Base-by-base conservation (phyloP, 2,888 invertebrate species). In the Lutraria lutraria region DNA sequence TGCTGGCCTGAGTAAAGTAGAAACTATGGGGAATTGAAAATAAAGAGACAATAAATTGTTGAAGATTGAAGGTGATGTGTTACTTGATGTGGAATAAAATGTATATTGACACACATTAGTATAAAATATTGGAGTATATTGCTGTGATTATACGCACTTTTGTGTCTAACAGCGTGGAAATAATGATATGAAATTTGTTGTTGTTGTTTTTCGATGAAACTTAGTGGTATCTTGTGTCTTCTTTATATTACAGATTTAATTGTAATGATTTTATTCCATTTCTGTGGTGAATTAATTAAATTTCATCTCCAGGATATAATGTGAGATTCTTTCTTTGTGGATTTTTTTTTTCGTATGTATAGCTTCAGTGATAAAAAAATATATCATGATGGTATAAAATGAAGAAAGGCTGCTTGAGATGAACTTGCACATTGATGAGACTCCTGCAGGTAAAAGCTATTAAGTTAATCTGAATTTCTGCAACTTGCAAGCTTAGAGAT, bases 341-440 rank as follows among this genome's bases (percentile, higher is more conserved):
- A 68, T 68, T 21, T 15, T 60, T 21, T 2, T 60, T 43, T 60
- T 21, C 60, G n/a, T 60, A 60, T 8, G 8, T 21, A 60, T 21
- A 60, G n/a, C n/a, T 25, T 25, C 63, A 25, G 63, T 68, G 63
- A 68, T 3, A 68, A 68, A n/a, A n/a, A n/a, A n/a, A 68, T 25
- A 6, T 43, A 43, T 52, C 52, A 52, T 53, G 81, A 16, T n/a
- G 79, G 43, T 81, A 52, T 81, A 52, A 81, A 81, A 54, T 81
- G 54, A 81, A 52, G 76, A 76, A 0, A 25, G 16, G 15, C 34
- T 76, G 76, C 19, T 79, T 80, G 84, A 84, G 89, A 93, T 93
- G 94, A 93, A 93, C 88, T 88, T 93, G 25, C 94, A 94, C 81
- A 91, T 94, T 53, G 90, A 93, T 91, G 93, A 94, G 88, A 93